These are phyloP conservation scores for Merluccius polli DNA, from an alignment of 2,797 vertebrate genomes.

Conservation along the genomic window DNA sequence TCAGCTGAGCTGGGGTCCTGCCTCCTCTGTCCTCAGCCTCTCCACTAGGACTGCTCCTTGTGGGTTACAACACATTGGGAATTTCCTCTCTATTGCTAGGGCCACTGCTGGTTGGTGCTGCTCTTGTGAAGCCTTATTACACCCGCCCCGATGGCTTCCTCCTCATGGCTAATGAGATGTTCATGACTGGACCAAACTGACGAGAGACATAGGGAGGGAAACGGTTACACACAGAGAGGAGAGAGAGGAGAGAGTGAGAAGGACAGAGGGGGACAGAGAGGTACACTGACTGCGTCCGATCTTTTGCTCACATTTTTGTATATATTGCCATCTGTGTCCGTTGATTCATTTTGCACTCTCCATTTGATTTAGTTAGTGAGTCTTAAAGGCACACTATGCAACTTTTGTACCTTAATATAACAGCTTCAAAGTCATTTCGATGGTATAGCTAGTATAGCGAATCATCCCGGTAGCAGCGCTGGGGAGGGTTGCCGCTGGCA, in stretches of 20 bases:
- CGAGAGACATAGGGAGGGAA: conserved; percentile 31
- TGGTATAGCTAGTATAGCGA: no score
- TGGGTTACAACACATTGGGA: no score
- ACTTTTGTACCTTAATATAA: no score
- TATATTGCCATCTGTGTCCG: neutral
- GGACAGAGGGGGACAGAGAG: neutral
- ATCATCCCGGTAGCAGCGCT: no score
- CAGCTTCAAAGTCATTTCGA: no score
- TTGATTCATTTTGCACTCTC: neutral
- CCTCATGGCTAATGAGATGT: conserved; percentile 68
- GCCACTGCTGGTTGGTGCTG: conserved; percentile 3
- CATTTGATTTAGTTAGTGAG: neutral
- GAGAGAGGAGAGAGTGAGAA: neutral
- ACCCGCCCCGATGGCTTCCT: conserved; percentile 55
- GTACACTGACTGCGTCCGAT: conserved; percentile 28
- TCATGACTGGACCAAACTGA: conserved; percentile 59
- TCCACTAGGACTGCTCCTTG: neutral
- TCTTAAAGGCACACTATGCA: no score
- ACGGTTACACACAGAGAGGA: neutral
- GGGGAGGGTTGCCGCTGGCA: no score
- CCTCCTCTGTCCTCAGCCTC: neutral
- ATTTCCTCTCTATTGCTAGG: neutral
- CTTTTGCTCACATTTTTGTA: conserved; percentile 4
- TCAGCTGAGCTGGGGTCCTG: conserved; percentile 27
- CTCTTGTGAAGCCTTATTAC: conserved; percentile 68